phyloP scores from a whole-genome alignment of 2,797 vertebrate species.

The Chrosomus eos region DNA sequence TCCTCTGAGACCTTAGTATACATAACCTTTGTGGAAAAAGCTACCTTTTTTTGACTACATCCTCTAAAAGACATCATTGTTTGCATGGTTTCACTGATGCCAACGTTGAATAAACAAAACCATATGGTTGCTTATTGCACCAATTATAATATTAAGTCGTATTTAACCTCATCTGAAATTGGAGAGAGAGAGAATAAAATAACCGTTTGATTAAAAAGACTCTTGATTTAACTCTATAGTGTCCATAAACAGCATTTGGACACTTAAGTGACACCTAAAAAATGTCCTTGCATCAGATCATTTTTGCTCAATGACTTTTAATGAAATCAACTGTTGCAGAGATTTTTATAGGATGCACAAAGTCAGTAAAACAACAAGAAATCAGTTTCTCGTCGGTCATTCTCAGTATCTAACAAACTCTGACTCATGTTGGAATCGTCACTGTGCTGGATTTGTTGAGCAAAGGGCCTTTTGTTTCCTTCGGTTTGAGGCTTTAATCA shows the following conservation, averaged over 20 bases:
- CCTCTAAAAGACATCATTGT: conserved; percentile 42
- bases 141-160: background rate
- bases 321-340: background rate
- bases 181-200: background rate
- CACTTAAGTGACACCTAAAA: background rate
- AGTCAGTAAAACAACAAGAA: background rate
- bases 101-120: conserved; percentile 34
- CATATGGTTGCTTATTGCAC: conserved; percentile 5
- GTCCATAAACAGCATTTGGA: background rate
- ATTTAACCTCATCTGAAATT: background rate
- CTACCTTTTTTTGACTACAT: background rate
- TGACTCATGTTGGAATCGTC: background rate
- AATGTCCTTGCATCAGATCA: background rate
- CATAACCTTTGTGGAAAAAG: conserved; percentile 28
- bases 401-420: conserved; percentile 1
- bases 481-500: conserved; percentile 11
- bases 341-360: background rate
- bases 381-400: background rate
- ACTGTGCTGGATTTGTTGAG: conserved; percentile 24
- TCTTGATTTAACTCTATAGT: background rate
- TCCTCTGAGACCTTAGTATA: conserved; percentile 19
- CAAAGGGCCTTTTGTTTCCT: conserved; percentile 33
- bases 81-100: conserved; percentile 36
- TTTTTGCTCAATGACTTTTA: background rate
- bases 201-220: background rate